A percentile compares a stretch with the other conserved stretches of the same genome.
These are phyloP conservation scores for Heteropelma amictum DNA, from an alignment of 2,888 invertebrate genomes.

Conservation along the genomic window DNA sequence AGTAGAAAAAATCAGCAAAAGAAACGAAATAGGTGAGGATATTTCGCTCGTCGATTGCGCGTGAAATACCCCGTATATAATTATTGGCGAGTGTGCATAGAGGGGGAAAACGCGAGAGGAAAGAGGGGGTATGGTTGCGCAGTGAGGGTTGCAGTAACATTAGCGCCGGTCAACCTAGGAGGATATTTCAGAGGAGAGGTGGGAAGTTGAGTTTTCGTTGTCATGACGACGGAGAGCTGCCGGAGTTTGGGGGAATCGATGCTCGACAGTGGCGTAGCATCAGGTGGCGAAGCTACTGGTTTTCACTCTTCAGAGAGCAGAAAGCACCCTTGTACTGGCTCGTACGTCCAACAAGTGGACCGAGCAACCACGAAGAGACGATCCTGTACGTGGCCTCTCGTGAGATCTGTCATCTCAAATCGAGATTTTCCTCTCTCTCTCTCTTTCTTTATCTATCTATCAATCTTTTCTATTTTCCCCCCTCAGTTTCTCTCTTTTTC, in stretches of 20 bases:
- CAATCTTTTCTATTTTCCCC: not conserved
- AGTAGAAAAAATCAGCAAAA: no score
- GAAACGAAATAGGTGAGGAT: no score
- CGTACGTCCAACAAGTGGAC: slow-evolving; percentile 73
- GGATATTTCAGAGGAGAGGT: slow-evolving; percentile 37
- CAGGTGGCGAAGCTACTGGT: slow-evolving; percentile 67
- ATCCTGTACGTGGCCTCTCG: slow-evolving; percentile 44
- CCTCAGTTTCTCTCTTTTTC: no score
- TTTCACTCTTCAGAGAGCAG: slow-evolving; percentile 16
- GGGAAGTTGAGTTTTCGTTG: slow-evolving; percentile 56
- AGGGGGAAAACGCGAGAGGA: slow-evolving; percentile 29
- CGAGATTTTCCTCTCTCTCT: not conserved
- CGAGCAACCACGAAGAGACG: slow-evolving; percentile 17
- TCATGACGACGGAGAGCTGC: slow-evolving; percentile 62
- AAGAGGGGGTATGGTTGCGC: slow-evolving; percentile 44
- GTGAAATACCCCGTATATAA: no score
- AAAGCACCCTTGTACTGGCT: slow-evolving; percentile 32
- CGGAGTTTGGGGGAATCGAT: slow-evolving; percentile 75
- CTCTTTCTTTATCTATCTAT: not conserved
- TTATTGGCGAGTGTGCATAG: slow-evolving; percentile 64
- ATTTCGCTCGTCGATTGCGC: no score
- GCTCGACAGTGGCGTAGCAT: slow-evolving; percentile 76
- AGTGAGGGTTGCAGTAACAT: slow-evolving; percentile 58
- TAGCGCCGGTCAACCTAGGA: slow-evolving; percentile 32
- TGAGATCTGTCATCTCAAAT: slow-evolving; percentile 54